These are phyloP conservation scores for Sebastiscus tertius DNA, from an alignment of 2,797 vertebrate species.

Conservation along the genomic window DNA sequence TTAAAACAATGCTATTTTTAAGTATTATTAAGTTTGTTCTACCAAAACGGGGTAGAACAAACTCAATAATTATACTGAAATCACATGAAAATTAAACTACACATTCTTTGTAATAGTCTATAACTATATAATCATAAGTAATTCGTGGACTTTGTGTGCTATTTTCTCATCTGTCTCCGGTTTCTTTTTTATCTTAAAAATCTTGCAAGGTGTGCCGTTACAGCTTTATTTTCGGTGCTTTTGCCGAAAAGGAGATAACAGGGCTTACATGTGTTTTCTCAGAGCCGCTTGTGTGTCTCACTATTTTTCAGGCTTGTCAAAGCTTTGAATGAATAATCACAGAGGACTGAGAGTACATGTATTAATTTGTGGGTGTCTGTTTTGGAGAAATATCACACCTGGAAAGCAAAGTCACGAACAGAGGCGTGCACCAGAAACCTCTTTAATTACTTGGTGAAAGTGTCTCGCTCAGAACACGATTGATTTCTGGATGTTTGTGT, in stretches of 20 bases:
- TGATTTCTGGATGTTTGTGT: conserved; percentile 23
- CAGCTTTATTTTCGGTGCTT: conserved; percentile 23
- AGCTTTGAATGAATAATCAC: conserved; percentile 51
- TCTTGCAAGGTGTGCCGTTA: neutral
- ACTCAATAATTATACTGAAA: neutral
- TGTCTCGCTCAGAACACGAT: conserved; percentile 25
- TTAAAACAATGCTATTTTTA: neutral
- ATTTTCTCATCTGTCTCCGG: neutral
- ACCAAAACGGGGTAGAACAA: neutral
- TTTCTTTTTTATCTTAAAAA: conserved; percentile 17
- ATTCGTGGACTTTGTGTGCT: neutral
- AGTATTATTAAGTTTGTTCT: neutral
- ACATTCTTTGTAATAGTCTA: neutral
- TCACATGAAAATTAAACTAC: neutral
- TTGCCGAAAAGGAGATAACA: conserved; percentile 27
- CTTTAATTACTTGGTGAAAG: conserved; percentile 38
- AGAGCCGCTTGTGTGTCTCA: conserved; percentile 11
- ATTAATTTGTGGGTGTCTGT: conserved; percentile 37
- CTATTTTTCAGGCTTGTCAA: conserved; percentile 55
- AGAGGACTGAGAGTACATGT: conserved; percentile 29
- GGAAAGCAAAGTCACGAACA: conserved; percentile 4
- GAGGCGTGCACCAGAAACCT: neutral
- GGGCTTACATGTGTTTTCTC: conserved; percentile 4
- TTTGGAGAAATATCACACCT: conserved; percentile 40
- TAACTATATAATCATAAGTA: neutral